Conservation (phyloP, 1,140 invertebrate species). For the Orius laevigatus region DNA sequence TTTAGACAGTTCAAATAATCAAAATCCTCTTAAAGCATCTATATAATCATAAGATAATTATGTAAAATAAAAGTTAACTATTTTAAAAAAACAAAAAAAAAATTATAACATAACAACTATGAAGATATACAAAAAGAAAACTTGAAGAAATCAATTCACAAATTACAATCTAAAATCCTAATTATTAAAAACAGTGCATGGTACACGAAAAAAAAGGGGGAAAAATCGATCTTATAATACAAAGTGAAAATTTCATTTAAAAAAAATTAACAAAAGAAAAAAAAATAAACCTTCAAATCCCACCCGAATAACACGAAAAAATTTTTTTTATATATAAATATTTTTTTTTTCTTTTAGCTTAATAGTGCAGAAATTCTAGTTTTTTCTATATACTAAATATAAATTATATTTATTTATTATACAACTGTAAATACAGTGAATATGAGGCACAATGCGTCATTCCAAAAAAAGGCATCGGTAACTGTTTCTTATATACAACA, state of each 20-base stretch:
- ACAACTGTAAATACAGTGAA: constrained; percentile 7
- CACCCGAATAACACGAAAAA: not conserved
- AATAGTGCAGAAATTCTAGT: constrained; percentile 1
- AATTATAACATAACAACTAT: constrained; percentile 5
- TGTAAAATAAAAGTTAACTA: constrained; percentile 16
- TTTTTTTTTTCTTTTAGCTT: not conserved
- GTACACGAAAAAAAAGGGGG: not conserved
- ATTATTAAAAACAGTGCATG: not conserved
- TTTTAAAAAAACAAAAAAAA: constrained; percentile 14
- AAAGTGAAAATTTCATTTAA: not conserved
- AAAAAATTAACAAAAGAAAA: too few species aligned
- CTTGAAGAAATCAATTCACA: constrained; percentile 1
- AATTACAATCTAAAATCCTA: constrained; percentile 3
- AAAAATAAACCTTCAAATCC: too few species aligned
- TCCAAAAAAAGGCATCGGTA: constrained; percentile 3
- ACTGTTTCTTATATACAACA: constrained; percentile 7
- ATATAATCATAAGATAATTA: constrained; percentile 13
- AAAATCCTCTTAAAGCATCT: constrained; percentile 16
- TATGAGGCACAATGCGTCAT: constrained; percentile 1
- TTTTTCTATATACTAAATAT: not conserved
- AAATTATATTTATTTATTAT: constrained; percentile 6
- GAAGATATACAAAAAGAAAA: not conserved
- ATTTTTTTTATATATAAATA: not conserved
- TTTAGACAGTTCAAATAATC: constrained; percentile 15
- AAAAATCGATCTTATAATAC: not conserved